Conservation (phyloP, 2,797 vertebrate species). For the Parambassis ranga region DNA sequence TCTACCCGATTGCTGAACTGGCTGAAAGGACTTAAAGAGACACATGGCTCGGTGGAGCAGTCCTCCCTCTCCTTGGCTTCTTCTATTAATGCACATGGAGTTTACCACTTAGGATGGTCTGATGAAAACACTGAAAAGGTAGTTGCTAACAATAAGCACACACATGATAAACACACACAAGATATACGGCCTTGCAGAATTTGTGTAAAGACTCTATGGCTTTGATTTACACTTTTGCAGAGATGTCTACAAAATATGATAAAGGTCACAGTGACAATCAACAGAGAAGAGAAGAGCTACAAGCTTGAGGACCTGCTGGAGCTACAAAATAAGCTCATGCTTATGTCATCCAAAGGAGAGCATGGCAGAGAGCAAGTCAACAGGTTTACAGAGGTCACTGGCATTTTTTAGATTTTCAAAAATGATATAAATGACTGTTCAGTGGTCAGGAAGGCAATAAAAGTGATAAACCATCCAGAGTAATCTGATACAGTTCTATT, state of each 20-base stretch:
- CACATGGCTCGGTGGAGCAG: slow-evolving; percentile 82
- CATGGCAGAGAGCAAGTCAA: slow-evolving; percentile 78
- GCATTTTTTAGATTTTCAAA: background rate
- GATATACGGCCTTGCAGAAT: rapidly evolving
- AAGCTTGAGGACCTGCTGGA: slow-evolving; percentile 75
- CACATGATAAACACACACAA: no score
- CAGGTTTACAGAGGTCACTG: slow-evolving; percentile 78
- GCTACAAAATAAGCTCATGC: slow-evolving; percentile 84
- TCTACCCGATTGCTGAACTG: slow-evolving; percentile 72
- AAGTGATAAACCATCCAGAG: no score
- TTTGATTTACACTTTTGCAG: slow-evolving; percentile 4
- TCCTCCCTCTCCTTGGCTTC: slow-evolving; percentile 79
- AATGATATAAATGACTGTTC: no score
- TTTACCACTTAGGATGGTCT: slow-evolving; percentile 75
- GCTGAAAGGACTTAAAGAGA: slow-evolving; percentile 79
- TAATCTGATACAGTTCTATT: background rate
- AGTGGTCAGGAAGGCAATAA: no score
- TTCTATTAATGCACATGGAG: slow-evolving; percentile 74
- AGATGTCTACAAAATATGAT: slow-evolving; percentile 64
- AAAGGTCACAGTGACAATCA: slow-evolving; percentile 37
- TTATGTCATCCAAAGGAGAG: slow-evolving; percentile 81
- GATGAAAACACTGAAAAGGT: slow-evolving; percentile 62
- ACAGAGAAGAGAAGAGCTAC: slow-evolving; percentile 51
- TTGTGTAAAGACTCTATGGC: background rate
- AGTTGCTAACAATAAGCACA: background rate